Conservation (phyloP, 2,888 invertebrate genomes). For the Endomychus coccineus region DNA sequence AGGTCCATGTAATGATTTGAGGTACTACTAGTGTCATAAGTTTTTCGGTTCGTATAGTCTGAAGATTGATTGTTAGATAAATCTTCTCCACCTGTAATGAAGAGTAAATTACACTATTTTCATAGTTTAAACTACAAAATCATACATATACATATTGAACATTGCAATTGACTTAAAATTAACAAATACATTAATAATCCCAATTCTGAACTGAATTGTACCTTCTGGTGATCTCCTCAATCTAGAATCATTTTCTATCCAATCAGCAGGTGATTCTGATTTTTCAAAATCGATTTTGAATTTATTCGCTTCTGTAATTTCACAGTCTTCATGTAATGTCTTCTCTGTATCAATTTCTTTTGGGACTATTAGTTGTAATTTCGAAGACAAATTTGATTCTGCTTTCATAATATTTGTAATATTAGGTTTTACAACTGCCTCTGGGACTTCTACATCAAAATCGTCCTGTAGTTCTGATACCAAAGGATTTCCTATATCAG, state of each 20-base stretch:
- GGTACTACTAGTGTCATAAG: constrained; percentile 49
- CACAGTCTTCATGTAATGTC: constrained; percentile 43
- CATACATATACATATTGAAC: too few relatives aligned
- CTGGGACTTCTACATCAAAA: constrained; percentile 58
- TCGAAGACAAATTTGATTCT: constrained; percentile 17
- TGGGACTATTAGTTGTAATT: constrained; percentile 27
- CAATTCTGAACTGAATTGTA: constrained; percentile 1
- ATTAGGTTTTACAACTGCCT: constrained; percentile 29
- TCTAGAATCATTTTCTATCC: constrained; percentile 61
- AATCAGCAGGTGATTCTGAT: constrained; percentile 46
- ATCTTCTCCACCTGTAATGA: constrained; percentile 42
- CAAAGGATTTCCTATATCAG: constrained; percentile 66
- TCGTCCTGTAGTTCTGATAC: constrained; percentile 83
- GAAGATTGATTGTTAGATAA: constrained; percentile 45
- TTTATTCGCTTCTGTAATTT: too few relatives aligned
- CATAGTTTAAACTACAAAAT: too few relatives aligned
- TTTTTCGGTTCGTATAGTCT: constrained; percentile 46
- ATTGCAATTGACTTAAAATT: background rate
- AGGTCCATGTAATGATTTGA: constrained; percentile 50
- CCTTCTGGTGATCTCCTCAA: constrained; percentile 72
- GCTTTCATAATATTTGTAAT: constrained; percentile 7
- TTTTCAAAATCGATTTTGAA: constrained; percentile 45
- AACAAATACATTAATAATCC: background rate
- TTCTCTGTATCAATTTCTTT: constrained; percentile 42
- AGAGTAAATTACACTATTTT: too few relatives aligned